phyloP scores from a whole-genome alignment of 1,140 invertebrate species.

The Sitophilus oryzae region DNA sequence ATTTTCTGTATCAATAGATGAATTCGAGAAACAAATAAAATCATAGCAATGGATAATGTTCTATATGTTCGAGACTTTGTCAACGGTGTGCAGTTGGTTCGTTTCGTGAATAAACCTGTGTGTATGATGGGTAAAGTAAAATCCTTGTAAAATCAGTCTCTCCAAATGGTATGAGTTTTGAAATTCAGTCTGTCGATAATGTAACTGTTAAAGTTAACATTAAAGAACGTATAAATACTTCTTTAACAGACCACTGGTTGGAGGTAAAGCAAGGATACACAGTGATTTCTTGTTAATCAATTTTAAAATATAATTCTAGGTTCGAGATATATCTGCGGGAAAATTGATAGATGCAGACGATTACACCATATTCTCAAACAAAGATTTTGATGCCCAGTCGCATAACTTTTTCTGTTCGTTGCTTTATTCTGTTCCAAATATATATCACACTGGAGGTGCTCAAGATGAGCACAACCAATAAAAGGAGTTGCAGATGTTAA shows the following conservation, averaged over 20 bases:
- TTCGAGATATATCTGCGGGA: slow-evolving; percentile 12
- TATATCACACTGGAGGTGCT: too few species aligned
- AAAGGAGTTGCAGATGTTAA: too few species aligned
- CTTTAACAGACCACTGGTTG: slow-evolving; percentile 12
- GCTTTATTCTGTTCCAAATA: slow-evolving; percentile 20
- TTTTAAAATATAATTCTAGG: too few species aligned
- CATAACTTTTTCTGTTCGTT: slow-evolving; percentile 16
- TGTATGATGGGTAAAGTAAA: slow-evolving; percentile 16
- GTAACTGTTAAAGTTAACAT: slow-evolving; percentile 11
- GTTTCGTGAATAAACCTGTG: slow-evolving; percentile 17
- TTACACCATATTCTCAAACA: slow-evolving; percentile 18
- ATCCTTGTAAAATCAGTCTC: neutral
- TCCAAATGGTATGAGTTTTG: slow-evolving; percentile 11
- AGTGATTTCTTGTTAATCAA: too few species aligned
- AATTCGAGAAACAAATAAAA: too few species aligned
- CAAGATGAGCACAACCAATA: too few species aligned
- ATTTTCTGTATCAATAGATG: too few species aligned
- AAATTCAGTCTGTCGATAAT: slow-evolving; percentile 15
- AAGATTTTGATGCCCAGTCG: slow-evolving; percentile 15
- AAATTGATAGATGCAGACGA: slow-evolving; percentile 16
- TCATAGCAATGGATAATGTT: too few species aligned
- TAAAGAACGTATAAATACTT: slow-evolving; percentile 6
- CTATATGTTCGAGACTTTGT: slow-evolving; percentile 18
- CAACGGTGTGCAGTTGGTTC: slow-evolving; percentile 16
- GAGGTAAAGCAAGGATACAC: too few species aligned